Evolutionary conservation across 1,140 invertebrate genomes (phyloP).

Genomic region (Drosophila persimilis): DNA sequence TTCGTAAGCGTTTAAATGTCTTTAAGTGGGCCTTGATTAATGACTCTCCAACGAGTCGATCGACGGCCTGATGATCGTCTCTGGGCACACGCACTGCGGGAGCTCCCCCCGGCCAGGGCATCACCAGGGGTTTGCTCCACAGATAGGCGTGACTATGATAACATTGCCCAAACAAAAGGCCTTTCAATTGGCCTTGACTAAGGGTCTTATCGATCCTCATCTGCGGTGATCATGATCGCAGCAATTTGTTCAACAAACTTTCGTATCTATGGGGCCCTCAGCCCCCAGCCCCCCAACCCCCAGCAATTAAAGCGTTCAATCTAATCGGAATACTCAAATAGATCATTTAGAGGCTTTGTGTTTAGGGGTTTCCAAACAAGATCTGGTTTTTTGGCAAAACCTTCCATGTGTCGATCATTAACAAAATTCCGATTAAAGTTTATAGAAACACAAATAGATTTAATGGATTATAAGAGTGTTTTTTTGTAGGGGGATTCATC

Average conservation of each 20-base stretch:
- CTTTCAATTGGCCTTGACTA: slow-evolving; percentile 33
- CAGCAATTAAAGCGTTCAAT: no score
- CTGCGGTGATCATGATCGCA: slow-evolving; percentile 33
- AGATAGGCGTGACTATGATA: slow-evolving; percentile 52
- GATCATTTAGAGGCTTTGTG: no score
- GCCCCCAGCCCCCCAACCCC: not conserved
- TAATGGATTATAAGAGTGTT: no score
- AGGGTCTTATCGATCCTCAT: slow-evolving; percentile 17
- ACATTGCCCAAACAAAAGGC: slow-evolving; percentile 25
- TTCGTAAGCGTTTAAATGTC: slow-evolving; percentile 74
- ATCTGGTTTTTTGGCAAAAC: no score
- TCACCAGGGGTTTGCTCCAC: slow-evolving; percentile 5
- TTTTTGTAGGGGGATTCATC: no score
- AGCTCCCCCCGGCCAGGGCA: slow-evolving; percentile 27
- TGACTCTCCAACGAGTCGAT: slow-evolving; percentile 45
- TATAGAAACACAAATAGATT: no score
- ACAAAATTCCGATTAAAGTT: no score
- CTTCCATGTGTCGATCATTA: no score
- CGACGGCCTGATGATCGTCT: slow-evolving; percentile 28
- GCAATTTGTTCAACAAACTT: slow-evolving; percentile 37
- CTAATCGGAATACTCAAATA: no score
- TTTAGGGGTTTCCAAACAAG: no score
- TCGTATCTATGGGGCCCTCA: slow-evolving; percentile 18
- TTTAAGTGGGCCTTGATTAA: slow-evolving; percentile 79
- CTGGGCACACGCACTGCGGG: slow-evolving; percentile 59